phyloP scores from a whole-genome alignment of 2,797 vertebrate species.

The Periophthalmus magnuspinnatus region DNA sequence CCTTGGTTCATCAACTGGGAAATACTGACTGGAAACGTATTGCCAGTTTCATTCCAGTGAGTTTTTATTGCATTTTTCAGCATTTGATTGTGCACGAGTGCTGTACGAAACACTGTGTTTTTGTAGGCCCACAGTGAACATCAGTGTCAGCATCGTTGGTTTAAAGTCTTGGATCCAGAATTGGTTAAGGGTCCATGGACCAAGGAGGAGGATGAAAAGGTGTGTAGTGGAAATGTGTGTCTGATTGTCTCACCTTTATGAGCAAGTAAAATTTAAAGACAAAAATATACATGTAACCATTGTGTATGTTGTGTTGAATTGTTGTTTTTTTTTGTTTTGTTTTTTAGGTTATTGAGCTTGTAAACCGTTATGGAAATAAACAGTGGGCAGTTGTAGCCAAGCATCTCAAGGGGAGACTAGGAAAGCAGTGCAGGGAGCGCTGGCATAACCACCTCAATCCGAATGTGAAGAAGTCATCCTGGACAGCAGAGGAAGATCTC shows the following conservation, averaged over 20 bases:
- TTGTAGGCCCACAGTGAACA: slow-evolving; percentile 88
- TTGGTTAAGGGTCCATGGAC: slow-evolving; percentile 97
- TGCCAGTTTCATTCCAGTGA: slow-evolving; percentile 87
- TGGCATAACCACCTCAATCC: slow-evolving; percentile 99
- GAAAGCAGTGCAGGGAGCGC: slow-evolving; percentile 96
- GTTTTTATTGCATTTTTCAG: slow-evolving; percentile 49
- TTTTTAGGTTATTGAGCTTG: slow-evolving; percentile 91
- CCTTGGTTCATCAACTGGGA: slow-evolving; percentile 86
- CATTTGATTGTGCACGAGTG: background rate
- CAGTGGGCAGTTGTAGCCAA: slow-evolving; percentile 96
- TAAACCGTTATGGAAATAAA: slow-evolving; percentile 93
- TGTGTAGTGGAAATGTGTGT: slow-evolving; percentile 42
- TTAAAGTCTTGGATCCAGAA: slow-evolving; percentile 93
- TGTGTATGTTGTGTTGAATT: background rate
- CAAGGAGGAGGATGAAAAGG: slow-evolving; percentile 97
- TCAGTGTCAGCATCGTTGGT: slow-evolving; percentile 97
- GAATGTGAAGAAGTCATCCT: slow-evolving; percentile 95
- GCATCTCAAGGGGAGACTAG: slow-evolving; percentile 92
- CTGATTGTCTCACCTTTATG: background rate
- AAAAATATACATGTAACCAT: background rate
- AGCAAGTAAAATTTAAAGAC: background rate
- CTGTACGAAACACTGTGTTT: slow-evolving; percentile 4
- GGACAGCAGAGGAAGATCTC: slow-evolving; percentile 95
- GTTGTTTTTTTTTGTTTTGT: too few species aligned
- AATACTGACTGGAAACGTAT: slow-evolving; percentile 91